phyloP scores from a whole-genome alignment of 2,888 invertebrate species.

The Fragum fragum region DNA sequence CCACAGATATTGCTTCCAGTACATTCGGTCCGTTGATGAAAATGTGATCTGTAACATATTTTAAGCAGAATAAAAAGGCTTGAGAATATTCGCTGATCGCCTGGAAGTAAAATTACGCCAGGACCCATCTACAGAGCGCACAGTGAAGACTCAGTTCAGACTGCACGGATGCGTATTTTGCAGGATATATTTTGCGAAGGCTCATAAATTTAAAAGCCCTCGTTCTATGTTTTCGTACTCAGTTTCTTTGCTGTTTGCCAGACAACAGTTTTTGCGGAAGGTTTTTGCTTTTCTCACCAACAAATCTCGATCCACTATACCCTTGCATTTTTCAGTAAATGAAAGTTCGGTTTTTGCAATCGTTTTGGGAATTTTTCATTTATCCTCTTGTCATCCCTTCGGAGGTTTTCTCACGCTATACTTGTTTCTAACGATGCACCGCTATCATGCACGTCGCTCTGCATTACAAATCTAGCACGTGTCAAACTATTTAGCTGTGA shows the following conservation, averaged over 20 bases:
- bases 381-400: not conserved
- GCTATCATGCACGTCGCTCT: constrained; percentile 6
- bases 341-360: not conserved
- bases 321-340: not conserved
- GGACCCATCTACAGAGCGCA: no score
- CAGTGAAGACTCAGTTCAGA: no score
- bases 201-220: no score
- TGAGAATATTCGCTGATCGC: no score
- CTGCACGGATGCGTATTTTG: no score
- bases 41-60: no score
- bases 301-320: not conserved
- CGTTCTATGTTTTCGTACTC: not conserved
- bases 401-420: not conserved
- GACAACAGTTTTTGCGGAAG: not conserved
- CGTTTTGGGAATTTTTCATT: constrained; percentile 1
- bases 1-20: no score
- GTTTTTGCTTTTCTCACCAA: not conserved
- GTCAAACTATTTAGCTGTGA: not conserved
- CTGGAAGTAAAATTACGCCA: no score
- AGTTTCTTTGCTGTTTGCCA: not conserved
- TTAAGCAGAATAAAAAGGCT: no score
- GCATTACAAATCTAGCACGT: not conserved
- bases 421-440: not conserved
- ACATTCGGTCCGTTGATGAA: no score
- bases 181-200: no score